These are phyloP conservation scores for Meta bourneti DNA, from an alignment of 2,888 invertebrate species.

Conservation along the genomic window DNA sequence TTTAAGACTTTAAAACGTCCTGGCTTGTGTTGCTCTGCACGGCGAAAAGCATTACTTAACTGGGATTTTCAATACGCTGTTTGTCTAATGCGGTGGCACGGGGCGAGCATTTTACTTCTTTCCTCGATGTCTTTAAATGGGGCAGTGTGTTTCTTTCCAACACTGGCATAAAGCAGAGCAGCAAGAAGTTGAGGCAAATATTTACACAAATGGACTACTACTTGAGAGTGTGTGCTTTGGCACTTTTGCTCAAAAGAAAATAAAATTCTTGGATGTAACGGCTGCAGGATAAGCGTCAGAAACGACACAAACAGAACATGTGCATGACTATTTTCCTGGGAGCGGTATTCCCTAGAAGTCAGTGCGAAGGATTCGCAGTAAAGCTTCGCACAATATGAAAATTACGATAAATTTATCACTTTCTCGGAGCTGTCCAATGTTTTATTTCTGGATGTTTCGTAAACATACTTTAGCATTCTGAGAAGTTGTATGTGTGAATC, in stretches of 20 bases:
- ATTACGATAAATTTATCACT: no score
- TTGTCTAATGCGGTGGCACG: slow-evolving; percentile 34
- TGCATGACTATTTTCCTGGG: neutral
- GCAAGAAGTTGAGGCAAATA: slow-evolving; percentile 16
- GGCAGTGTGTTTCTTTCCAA: slow-evolving; percentile 21
- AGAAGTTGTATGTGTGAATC: neutral
- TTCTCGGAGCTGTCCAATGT: no score
- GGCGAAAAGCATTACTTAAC: slow-evolving; percentile 56
- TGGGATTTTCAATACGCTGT: slow-evolving; percentile 57
- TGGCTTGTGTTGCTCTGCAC: slow-evolving; percentile 34
- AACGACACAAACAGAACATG: neutral
- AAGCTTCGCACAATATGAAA: no score
- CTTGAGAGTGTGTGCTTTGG: neutral
- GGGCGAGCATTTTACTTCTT: neutral
- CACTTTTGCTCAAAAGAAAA: neutral
- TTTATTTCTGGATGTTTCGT: no score
- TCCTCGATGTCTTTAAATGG: slow-evolving; percentile 7
- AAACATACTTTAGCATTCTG: neutral
- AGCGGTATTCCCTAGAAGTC: neutral
- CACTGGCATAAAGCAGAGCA: neutral
- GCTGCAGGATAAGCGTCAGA: neutral
- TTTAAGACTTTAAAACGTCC: slow-evolving; percentile 57
- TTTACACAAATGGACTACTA: slow-evolving; percentile 26
- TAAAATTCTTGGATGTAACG: neutral
- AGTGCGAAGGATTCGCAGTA: no score